Base-by-base conservation (phyloP, 2,888 invertebrate genomes). In the Tanypteryx hageni region DNA sequence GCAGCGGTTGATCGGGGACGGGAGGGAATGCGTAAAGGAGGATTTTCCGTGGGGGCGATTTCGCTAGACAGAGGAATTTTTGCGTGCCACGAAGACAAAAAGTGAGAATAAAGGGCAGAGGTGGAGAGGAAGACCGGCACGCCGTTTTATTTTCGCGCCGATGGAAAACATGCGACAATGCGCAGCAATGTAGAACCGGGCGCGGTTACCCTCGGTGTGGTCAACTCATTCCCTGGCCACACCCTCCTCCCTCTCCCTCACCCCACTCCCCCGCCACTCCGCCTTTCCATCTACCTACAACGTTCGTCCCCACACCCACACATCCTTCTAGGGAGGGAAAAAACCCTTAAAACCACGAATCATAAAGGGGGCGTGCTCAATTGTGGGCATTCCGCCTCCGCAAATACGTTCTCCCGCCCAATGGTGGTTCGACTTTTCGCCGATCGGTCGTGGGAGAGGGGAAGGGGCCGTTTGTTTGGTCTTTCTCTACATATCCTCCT, bases 141-240 rank as follows among this genome's bases (percentile, higher is more conserved):
- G 58, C n/a, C 58, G 86, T 86, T 61, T 86, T 61, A 86, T 86
- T 59, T 86, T 86, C 86, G 86, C 61, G 86, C 31, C 86, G 61
- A 86, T 31, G 61, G 31, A 44, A 61, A 86, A 86, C 59, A 86
- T 86, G 61, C 31, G 86, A 86, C 86, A 86, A 16, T 16, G 83
- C 44, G 56, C 44, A 57, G 83, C 76, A 10, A 76, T 27, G 27
- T 76, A 76, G 27, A 27, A 76, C 76, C 76, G 22, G 76, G 76
- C 76, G 76, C 27, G 76, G 76, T 76, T 76, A 22, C 68, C 68
- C 22, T 68, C 68, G 22, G n/a, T 76, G 76, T 27, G 76, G 76
- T 76, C 76, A 76, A 13, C 11, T 13, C 76, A 76, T 27, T 68
- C 68, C 68, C 68, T 18, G n/a, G 9, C 27, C 27, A 27, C 22